Conservation (phyloP, 2,113 vertebrate species). For the Equus przewalskii region DNA sequence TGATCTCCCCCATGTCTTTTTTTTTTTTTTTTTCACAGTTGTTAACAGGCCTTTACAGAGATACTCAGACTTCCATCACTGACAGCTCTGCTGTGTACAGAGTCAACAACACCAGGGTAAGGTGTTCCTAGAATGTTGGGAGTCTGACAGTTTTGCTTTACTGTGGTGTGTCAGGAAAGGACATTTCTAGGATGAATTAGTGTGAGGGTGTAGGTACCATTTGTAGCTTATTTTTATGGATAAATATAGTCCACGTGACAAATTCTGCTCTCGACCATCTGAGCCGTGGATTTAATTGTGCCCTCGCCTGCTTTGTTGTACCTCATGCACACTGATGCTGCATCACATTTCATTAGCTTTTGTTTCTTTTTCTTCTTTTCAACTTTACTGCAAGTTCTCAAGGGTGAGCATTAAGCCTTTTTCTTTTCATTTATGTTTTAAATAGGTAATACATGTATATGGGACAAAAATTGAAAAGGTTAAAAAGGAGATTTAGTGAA, state of each 20-base stretch:
- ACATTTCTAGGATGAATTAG: not conserved
- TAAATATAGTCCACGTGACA: not conserved
- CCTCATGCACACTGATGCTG: not conserved
- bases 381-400: not conserved
- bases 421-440: constrained; percentile 39
- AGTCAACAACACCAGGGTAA: constrained; percentile 90
- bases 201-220: not conserved
- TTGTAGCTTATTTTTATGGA: not conserved
- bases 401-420: constrained; percentile 33
- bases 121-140: not conserved
- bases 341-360: not conserved
- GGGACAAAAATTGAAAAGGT: constrained; percentile 20
- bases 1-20: not conserved
- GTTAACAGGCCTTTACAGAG: constrained; percentile 91
- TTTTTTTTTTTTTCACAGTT: constrained; percentile 87
- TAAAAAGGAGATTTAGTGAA: not conserved
- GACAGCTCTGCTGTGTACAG: constrained; percentile 93
- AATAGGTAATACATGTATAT: not conserved
- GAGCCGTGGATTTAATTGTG: not conserved
- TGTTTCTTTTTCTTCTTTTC: not conserved
- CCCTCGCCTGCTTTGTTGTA: not conserved
- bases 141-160: not conserved
- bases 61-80: constrained; percentile 95
- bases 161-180: not conserved
- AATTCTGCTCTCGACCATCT: not conserved